phyloP scores from a whole-genome alignment of 2,888 invertebrate species.

The Thereva unica region DNA sequence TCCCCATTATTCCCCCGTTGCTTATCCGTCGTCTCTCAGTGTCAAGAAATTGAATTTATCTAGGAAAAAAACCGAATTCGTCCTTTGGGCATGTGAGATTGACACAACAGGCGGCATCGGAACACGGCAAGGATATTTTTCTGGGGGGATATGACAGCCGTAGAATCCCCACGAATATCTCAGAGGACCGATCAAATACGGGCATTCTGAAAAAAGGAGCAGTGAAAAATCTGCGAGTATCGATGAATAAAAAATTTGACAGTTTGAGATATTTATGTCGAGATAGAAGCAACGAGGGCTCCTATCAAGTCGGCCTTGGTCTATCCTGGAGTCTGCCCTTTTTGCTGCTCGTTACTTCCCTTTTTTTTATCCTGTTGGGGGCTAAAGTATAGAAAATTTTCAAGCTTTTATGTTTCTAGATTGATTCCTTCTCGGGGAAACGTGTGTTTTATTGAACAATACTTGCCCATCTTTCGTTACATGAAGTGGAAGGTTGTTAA shows the following conservation, averaged over 20 bases:
- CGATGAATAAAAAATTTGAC: conserved; percentile 48
- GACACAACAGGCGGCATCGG: conserved; percentile 19
- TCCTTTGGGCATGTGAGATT: conserved; percentile 36
- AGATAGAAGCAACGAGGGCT: conserved; percentile 27
- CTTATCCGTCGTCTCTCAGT: conserved; percentile 26
- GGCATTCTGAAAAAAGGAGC: conserved; percentile 41
- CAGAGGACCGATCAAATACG: conserved; percentile 38
- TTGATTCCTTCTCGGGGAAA: neutral
- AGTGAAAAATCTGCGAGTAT: conserved; percentile 45
- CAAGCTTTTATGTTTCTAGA: neutral
- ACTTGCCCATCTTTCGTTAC: too few relatives aligned
- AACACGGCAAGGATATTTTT: conserved; percentile 19
- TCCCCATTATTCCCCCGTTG: conserved; percentile 14
- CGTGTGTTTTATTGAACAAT: neutral
- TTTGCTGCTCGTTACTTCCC: too few relatives aligned
- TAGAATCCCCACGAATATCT: conserved; percentile 33
- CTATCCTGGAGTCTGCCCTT: too few relatives aligned
- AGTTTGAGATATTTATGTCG: conserved; percentile 45
- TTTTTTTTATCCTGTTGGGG: too few relatives aligned
- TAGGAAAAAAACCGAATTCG: conserved; percentile 23
- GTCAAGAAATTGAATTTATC: conserved; percentile 26
- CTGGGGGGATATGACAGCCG: conserved; percentile 27
- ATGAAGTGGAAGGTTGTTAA: too few relatives aligned
- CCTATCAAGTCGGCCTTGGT: neutral
- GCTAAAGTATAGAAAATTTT: too few relatives aligned